A percentile compares a stretch with the other conserved stretches of the same genome.
Evolutionary conservation across 2,113 vertebrate genomes (phyloP).

Genomic region (Prunella fulvescens): DNA sequence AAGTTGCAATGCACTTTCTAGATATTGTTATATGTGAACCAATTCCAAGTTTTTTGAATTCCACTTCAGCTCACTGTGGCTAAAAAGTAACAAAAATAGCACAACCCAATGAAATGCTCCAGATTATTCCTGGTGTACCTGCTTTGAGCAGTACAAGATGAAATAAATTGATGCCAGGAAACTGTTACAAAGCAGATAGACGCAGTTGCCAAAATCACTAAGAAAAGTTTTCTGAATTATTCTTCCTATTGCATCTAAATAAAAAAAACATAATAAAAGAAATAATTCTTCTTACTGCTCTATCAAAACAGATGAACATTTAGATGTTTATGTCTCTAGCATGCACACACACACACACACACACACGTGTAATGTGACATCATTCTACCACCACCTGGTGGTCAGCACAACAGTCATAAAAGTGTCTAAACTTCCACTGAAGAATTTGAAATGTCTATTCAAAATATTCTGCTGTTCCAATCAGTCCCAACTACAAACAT

Average conservation of each 20-base stretch:
- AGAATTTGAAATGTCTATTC: neutral
- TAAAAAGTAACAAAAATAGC: neutral
- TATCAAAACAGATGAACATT: neutral
- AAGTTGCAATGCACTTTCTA: neutral
- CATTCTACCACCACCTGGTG: conserved; percentile 47
- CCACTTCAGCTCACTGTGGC: neutral
- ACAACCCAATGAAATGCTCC: neutral
- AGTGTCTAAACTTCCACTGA: neutral
- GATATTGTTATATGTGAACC: neutral
- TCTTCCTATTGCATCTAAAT: neutral
- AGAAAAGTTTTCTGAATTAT: neutral
- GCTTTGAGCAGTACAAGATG: neutral
- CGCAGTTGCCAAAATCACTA: neutral
- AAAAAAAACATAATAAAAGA: neutral
- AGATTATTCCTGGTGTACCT: neutral
- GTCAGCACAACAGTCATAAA: neutral
- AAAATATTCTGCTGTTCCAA: neutral
- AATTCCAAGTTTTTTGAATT: neutral
- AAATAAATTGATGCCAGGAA: neutral
- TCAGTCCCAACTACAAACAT: neutral
- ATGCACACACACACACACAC: neutral
- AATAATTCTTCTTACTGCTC: neutral
- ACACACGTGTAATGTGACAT: neutral
- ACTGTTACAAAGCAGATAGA: neutral
- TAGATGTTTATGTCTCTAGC: neutral